Evolutionary conservation across 2,888 invertebrate species (phyloP), one percentile per base, ranked within the genome.

Genomic region (Crematogaster levior): DNA sequence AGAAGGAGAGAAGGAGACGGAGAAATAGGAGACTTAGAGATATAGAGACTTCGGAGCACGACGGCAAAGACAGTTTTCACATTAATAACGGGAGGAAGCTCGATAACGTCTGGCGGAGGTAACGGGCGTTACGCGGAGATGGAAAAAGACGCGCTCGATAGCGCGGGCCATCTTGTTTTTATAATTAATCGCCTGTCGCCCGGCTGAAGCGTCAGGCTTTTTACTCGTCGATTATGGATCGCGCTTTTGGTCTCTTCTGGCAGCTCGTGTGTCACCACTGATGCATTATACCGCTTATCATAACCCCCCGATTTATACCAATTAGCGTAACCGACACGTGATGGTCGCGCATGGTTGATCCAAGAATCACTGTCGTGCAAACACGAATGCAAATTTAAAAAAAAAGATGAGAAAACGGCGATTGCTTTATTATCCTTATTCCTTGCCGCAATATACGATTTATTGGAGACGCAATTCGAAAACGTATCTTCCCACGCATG

Each of bases 21-120:
- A 58, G 48, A 24, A 37, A n/a, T 21, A 66, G 63, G 12, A 74
- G n/a, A n/a, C n/a, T n/a, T 63, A 58, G 74, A 86, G 72, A 73
- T 81, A 58, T 10, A n/a, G n/a, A n/a, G 65, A 60, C 61, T 75
- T 72, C 51, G 51, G 58, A 81, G 43, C 70, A 30, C 56, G 77
- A 30, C 48, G 68, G 81, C 48, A 61, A 70, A 65, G 81, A 86
- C 81, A 79, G 68, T 85, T 84, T 79, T 83, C 87, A 81, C 86
- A 85, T 87, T 87, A 87, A 84, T 85, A 87, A 87, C 87, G 60
- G 60, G 61, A 74, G 70, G 74, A 65, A 72, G 72, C 79, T 86
- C 82, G 82, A 85, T 84, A 86, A 83, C 65, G 74, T 61, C 72
- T 80, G 65, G 65, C 70, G 27, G 53, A 46, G 66, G 60, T 34